Evolutionary conservation across 1,140 invertebrate genomes (phyloP), one percentile per base, ranked within the genome.

Genomic region (Papilio polyxenes): DNA sequence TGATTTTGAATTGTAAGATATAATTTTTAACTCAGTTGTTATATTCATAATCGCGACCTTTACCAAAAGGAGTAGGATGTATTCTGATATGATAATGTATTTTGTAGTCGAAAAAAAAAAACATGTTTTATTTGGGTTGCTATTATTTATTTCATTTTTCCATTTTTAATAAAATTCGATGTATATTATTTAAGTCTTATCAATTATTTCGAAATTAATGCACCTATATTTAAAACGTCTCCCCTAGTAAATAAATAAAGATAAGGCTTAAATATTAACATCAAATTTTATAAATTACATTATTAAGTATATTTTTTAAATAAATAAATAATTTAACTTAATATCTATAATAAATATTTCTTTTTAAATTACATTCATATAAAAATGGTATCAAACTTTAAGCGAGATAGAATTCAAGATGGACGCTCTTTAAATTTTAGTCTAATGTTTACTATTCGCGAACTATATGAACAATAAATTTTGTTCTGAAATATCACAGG

Each of bases 221-320:
- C 92, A 93, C 92, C 92, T 93, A 93, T 93, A 93, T 93, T 92
- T 87, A 85, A 87, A 83, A 90, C 88, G 90, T 91, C 91, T 92
- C 91, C 91, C 88, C 77, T 81, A 80, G 82, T 81, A 81, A 81
- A 37, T 15, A 72, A 72, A 72, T 72, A 83, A 89, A 87, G 85
- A 86, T 87, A 89, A 88, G 82, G 84, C 88, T 87, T 85, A 87
- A 92, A 88, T 82, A 80, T 80, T 69, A 79, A 56, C 82, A 84
- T 85, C 83, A 85, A 84, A 81, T 75, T 85, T 81, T 87, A 80
- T 81, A 85, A 84, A 80, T 83, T 86, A 83, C 84, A 86, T 88
- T 69, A 80, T 49, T 51, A 80, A 83, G 82, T 80, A 85, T 84
- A 81, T 75, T 84, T 78, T 86, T 81, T 87, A 85, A 83, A 85